Evolutionary conservation across 2,113 vertebrate genomes (phyloP), one percentile per base, ranked within the genome.

Genomic region (Ploceus nigricollis): DNA sequence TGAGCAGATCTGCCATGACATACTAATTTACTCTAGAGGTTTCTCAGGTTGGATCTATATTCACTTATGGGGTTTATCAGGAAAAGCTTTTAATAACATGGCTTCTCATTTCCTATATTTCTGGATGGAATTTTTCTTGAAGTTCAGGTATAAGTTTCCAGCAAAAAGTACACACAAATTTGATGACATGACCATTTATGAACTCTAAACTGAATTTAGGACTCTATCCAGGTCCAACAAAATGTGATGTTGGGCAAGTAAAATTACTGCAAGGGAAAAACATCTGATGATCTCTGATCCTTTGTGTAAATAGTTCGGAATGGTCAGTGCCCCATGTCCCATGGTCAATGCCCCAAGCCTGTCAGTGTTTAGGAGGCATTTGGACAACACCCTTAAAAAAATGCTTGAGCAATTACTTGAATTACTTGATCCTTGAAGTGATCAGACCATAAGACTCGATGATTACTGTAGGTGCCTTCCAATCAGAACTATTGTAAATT

Each of bases 21-120:
- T 14, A 60, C 45, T 47, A 61, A 48, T 18, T 57, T 25, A 5
- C 9, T 73, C 31, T 50, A 86, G 25, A 30, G 50, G 14, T 15
- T 77, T 76, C 35, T 69, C 10, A 83, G 7, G 16, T 33, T 16
- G 27, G 15, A 76, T 35, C 17, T 61, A 15, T 33, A 28, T 45
- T 44, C 0, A 2, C 13, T 72, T 48, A 24, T 1, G 5, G 17
- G 7, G 5, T 23, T 24, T 23, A 65, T 12, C 0, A 6, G 10
- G 14, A 60, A 80, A 68, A 92, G 23, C 15, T 42, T 15, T 80
- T 54, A 63, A 16, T 22, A 47, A 61, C 21, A 17, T 31, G 42
- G 40, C 18, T 83, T 92, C 53, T 72, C 14, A 40, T 4, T 82
- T 66, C n/a, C 15, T 65, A n/a, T 9, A 18, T 56, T 89, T 79